Base-by-base conservation (phyloP, 2,113 vertebrate genomes). In the Apteryx owenii region DNA sequence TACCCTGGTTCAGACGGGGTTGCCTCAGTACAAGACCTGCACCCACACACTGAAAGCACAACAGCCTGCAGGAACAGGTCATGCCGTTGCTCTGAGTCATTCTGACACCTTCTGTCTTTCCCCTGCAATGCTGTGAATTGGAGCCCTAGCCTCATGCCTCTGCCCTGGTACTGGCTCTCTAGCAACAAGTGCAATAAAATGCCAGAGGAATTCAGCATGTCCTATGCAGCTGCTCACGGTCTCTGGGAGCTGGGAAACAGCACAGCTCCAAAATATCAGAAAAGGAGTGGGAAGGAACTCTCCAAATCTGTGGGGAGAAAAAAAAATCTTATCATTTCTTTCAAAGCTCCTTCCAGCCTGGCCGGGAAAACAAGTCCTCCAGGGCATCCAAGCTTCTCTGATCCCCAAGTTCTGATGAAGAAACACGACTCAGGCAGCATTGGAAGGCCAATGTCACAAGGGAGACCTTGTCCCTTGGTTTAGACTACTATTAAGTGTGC, bases 401-500 rank as follows among this genome's bases (percentile, higher is more conserved):
- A n/a, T 33, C 12, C 21, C 6, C 2, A 31, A 65, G 17, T n/a
- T 23, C 33, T 76, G 61, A 46, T 19, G 7, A 70, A 31, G 64
- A 77, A 58, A 58, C 12, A 6, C 31, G 16, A 58, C 18, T 33
- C 17, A 19, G 46, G 9, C 46, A 48, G 25, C 7, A 2, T 12
- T 44, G 31, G 15, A 44, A 53, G 88, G 53, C 12, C 25, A 31
- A 38, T 38, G 36, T 38, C 36, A 38, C 36, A 38, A 38, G 36
- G 36, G 36, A 38, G 36, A 38, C 36, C 5, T 11, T 54, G 14
- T 54, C 12, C 10, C 9, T 13, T 17, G 5, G 25, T 25, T 62
- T 29, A 42, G 3, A 9, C 2, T 33, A 2, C 10, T 21, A 23
- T 7, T 70, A 44, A 1, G 13, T 6, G 38, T 23, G n/a, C 0